These are phyloP conservation scores for Apamea sordens DNA, from an alignment of 2,888 invertebrate genomes.

Conservation along the genomic window DNA sequence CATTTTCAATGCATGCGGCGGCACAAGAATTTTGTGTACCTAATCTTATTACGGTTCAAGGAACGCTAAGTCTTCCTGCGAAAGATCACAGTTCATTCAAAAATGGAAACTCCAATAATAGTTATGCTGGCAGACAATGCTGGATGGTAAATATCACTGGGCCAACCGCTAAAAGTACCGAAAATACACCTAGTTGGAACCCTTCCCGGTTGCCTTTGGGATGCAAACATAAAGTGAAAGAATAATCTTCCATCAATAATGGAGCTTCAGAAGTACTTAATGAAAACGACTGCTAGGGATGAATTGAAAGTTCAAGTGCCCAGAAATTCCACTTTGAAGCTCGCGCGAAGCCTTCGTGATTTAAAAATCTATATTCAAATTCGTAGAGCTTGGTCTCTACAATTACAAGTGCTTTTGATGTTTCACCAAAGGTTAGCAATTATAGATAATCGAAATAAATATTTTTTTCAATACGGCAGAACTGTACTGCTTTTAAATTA, in stretches of 20 bases:
- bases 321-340: slow-evolving; percentile 31
- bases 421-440: not conserved
- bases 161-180: slow-evolving; percentile 77
- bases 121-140: slow-evolving; percentile 82
- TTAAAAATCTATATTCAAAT: slow-evolving; percentile 25
- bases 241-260: slow-evolving; percentile 21
- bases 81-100: slow-evolving; percentile 82
- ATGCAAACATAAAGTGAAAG: slow-evolving; percentile 5
- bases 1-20: not conserved
- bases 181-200: slow-evolving; percentile 68
- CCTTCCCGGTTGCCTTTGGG: not conserved
- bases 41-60: slow-evolving; percentile 19
- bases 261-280: slow-evolving; percentile 16
- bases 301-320: slow-evolving; percentile 33
- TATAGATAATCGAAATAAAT: slow-evolving; percentile 19
- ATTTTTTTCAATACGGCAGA: not conserved
- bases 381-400: not conserved
- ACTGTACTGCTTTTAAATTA: not conserved
- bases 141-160: slow-evolving; percentile 86
- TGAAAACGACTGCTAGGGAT: slow-evolving; percentile 22
- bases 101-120: slow-evolving; percentile 81
- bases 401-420: slow-evolving; percentile 21
- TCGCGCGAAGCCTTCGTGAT: slow-evolving; percentile 22
- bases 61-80: slow-evolving; percentile 27
- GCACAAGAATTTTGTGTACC: not conserved